Evolutionary conservation across 2,888 invertebrate species (phyloP), one percentile per base, ranked within the genome.

Genomic region (Troides aeacus): DNA sequence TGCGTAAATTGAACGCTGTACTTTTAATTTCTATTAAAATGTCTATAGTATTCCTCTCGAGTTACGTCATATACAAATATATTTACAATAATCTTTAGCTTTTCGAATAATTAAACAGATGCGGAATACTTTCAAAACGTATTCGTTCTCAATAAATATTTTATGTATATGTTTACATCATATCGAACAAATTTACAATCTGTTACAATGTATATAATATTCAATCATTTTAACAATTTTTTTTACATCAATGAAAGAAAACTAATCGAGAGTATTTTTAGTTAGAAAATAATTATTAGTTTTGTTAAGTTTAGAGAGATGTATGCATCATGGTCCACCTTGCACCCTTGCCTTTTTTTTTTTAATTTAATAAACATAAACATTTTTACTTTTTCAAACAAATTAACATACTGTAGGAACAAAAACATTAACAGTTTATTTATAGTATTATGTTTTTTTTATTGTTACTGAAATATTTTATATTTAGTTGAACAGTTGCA

Each of bases 1-100:
- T 81, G 83, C 83, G 83, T 80, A 79, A 76, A 62, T 72, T 73
- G 72, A 77, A 82, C 81, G 81, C 82, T 81, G 79, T 82, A 84
- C 79, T 84, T 81, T 46, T 75, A 79, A 78, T 78, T 79, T 75
- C 72, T 71, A 66, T 74, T 74, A 75, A 72, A 75, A 73, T 74
- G 68, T 75, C 72, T 71, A 71, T 72, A 71, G 66, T 62, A 66
- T 71, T 72, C 70, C 68, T 72, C 69, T 62, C 56, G 56, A 66
- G 56, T 68, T 60, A 72, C 71, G 66, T 73, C 72, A 74, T 73
- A 73, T 73, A 71, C 69, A 73, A 72, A 74, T 72, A 66, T 75
- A 74, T 78, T 74, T 76, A 75, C 76, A 78, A 65, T 64, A 53
- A 5, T 56, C 67, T 59, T 68, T 23, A 67, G 62, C 65, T 68